Evolutionary conservation across 2,113 vertebrate species (phyloP), one percentile per base, ranked within the genome.

Genomic region (Mirounga angustirostris): DNA sequence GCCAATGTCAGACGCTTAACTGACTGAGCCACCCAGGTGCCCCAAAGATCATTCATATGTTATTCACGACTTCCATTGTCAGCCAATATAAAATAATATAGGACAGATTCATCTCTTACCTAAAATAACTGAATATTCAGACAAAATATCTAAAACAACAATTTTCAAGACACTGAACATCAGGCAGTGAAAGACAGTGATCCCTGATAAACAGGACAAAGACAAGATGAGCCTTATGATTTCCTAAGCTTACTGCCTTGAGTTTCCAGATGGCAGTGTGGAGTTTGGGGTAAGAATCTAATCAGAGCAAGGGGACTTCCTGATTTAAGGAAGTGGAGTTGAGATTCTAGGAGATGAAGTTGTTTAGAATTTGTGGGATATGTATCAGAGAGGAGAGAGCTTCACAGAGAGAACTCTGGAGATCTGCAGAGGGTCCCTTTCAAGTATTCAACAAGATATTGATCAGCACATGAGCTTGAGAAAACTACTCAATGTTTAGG

Each of bases 61-160:
- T 65, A 74, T 65, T 9, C 4, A 58, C 9, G 46, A 91, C 50
- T 89, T 56, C 2, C 18, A 78, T 28, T 85, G 22, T 8, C n/a
- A 93, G 46, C 15, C 61, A 73, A 61, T 73, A 50, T 15, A 15
- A 93, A 90, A 88, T 78, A 54, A 85, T 36, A 89, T 24, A 7
- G 26, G 28, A 24, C 24, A 83, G 16, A 91, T 71, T 63, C 33
- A 33, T 21, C 22, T 80, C 50, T 79, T 71, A 6, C 28, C 30
- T 85, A 15, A 79, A 71, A 89, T 91, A 73, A 89, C 36, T 30
- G 30, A 90, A 50, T 63, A 54, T 56, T 19, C 30, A 73, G 54
- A 80, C 12, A 85, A 54, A 97, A 89, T 89, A 16, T 46, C 8
- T 65, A n/a, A 81, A 65, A 79, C 33, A 54, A 74, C 18, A 28